Base-by-base conservation (phyloP, 1,140 invertebrate species). In the Holcopasites calliopsidis region DNA sequence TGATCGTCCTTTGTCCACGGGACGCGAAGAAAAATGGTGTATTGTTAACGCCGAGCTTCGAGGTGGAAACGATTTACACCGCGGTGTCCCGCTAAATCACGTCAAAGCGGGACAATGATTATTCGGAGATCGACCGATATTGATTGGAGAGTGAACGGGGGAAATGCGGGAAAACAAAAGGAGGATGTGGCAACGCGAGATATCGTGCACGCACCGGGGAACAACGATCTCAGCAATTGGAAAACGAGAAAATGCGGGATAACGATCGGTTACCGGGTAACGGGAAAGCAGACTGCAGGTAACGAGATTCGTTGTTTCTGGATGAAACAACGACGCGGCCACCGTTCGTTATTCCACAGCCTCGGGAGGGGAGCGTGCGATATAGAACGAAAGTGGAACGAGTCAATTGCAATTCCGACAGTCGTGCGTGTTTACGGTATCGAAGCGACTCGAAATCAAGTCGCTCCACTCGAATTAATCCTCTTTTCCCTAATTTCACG, bases 61-160 rank as follows among this genome's bases (percentile, higher is more conserved):
- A 33, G 13, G 11, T 2, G 16, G 42, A 13, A 55, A 47, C 54
- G 38, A 28, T 54, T 64, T 64, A 49, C 3, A 58, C 16, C 7
- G 31, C n/a, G 16, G n/a, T 47, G 33, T 23, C 54, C 26, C 28
- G 21, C 18, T 40, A 47, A 57, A 58, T 64, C 73, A 50, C 28
- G 50, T 47, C 58, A 33, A 40, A 49, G 6, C 47, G 58, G 54
- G 42, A 50, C 35, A 49, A 72, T 54, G 50, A 76, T 69, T 77
- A 77, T 47, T n/a, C 31, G n/a, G 26, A 73, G 69, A 82, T 82
- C 38, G 31, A 23, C n/a, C 42, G 64, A 82, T 82, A 77, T 81
- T 31, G 26, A 74, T 26, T 35, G n/a, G 31, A 38, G 16, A 18
- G 35, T 47, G 44, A 70, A 82, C 54, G 44, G 35, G n/a, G 49